Percentiles rank a stretch among this genome's conserved stretches.
phyloP scores from a whole-genome alignment of 2,888 invertebrate genomes.

The Mythimna impura region DNA sequence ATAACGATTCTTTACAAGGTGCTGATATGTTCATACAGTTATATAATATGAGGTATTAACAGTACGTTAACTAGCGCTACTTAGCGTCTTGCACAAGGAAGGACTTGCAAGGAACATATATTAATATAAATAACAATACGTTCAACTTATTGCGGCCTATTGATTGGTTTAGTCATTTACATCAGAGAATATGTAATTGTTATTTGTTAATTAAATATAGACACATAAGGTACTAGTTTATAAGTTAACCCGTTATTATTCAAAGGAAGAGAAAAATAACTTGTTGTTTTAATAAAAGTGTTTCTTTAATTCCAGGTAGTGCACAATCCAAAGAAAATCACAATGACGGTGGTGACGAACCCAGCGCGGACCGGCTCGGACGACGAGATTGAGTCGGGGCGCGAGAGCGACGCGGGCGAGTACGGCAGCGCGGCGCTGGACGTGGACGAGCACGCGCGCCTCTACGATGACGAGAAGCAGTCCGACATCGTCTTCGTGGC shows the following conservation, averaged over 20 bases:
- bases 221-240: neutral
- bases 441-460: slow-evolving; percentile 76
- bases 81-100: slow-evolving; percentile 76
- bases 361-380: slow-evolving; percentile 81
- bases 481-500: slow-evolving; percentile 92
- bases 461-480: slow-evolving; percentile 89
- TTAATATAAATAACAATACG: slow-evolving; percentile 40
- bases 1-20: slow-evolving; percentile 87
- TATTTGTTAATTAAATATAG: neutral
- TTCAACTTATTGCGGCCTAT: slow-evolving; percentile 17
- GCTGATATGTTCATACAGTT: slow-evolving; percentile 79
- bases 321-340: slow-evolving; percentile 63
- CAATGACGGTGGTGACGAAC: slow-evolving; percentile 88
- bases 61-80: slow-evolving; percentile 65
- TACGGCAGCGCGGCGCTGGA: slow-evolving; percentile 65
- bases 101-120: slow-evolving; percentile 58
- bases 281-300: slow-evolving; percentile 19
- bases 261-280: neutral
- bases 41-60: slow-evolving; percentile 82
- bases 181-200: neutral
- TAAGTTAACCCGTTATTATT: neutral
- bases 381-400: slow-evolving; percentile 76
- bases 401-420: slow-evolving; percentile 61
- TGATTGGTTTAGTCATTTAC: slow-evolving; percentile 15
- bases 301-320: slow-evolving; percentile 76